These are phyloP conservation scores for Rutilus rutilus DNA, from an alignment of 2,113 vertebrate species.

Conservation along the genomic window DNA sequence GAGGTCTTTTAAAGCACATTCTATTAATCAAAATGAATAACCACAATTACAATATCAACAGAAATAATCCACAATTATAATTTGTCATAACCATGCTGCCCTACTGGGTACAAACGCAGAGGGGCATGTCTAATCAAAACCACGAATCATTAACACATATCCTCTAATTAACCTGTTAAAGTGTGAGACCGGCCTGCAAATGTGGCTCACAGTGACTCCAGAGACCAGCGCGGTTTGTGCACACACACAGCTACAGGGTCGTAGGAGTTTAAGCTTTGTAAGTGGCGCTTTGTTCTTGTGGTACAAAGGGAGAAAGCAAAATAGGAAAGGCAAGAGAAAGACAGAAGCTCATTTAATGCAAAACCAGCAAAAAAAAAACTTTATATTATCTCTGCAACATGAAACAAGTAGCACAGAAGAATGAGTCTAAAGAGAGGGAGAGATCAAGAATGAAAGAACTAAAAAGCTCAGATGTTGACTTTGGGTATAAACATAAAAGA, in stretches of 20 bases:
- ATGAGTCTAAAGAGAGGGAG: slow-evolving; percentile 12
- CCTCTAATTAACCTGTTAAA: slow-evolving; percentile 43
- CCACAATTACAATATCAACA: not conserved
- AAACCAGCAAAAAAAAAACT: slow-evolving; percentile 47
- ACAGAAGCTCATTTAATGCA: slow-evolving; percentile 60
- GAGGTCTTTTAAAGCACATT: not conserved
- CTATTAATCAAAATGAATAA: not conserved
- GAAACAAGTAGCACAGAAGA: slow-evolving; percentile 62
- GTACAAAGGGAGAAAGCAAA: slow-evolving; percentile 53
- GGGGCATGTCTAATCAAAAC: slow-evolving; percentile 12
- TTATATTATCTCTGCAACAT: not conserved
- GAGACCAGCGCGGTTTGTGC: not conserved
- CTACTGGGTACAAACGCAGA: not conserved
- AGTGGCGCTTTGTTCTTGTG: slow-evolving; percentile 41
- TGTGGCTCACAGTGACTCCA: slow-evolving; percentile 19
- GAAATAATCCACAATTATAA: slow-evolving; percentile 18
- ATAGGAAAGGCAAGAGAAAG: slow-evolving; percentile 34
- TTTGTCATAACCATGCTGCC: slow-evolving; percentile 4
- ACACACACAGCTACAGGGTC: slow-evolving; percentile 55
- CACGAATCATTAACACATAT: slow-evolving; percentile 33
- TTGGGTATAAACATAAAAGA: slow-evolving; percentile 64
- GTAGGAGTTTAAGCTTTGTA: slow-evolving; percentile 51
- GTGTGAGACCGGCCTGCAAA: slow-evolving; percentile 27
- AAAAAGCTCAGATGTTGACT: slow-evolving; percentile 68
- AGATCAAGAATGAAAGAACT: slow-evolving; percentile 59